Percentiles rank a stretch among this genome's conserved stretches.
Conservation (phyloP, 2,888 invertebrate genomes). For the Tridacna crocea region DNA sequence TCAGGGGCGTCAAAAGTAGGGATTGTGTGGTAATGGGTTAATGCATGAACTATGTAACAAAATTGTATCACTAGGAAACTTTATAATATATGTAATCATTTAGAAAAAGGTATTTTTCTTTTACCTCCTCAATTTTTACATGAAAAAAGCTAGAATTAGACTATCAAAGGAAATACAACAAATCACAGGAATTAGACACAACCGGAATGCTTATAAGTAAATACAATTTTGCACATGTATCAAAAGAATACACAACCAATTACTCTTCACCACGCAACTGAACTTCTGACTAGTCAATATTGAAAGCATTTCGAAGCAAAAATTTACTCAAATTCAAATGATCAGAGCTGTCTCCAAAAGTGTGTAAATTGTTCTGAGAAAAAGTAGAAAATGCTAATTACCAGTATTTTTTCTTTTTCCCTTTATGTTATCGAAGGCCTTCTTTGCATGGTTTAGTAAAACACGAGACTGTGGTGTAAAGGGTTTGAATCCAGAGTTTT, state of each 20-base stretch:
- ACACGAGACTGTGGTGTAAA: too few species aligned
- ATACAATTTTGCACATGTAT: background rate
- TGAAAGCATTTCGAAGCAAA: background rate
- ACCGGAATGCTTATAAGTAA: background rate
- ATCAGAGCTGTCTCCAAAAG: background rate
- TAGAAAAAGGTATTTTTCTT: too few species aligned
- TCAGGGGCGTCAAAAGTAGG: too few species aligned
- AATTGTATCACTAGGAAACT: too few species aligned
- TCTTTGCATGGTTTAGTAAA: too few species aligned
- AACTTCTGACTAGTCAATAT: background rate
- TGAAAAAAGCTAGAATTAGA: background rate
- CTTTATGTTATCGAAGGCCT: background rate
- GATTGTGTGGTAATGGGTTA: background rate
- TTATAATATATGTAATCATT: too few species aligned
- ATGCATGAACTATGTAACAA: too few species aligned
- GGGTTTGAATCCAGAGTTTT: too few species aligned
- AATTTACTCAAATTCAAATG: background rate
- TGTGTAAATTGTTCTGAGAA: background rate
- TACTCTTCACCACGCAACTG: too few species aligned
- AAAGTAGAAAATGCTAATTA: background rate
- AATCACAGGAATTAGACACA: background rate
- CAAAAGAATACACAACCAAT: background rate
- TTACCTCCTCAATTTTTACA: too few species aligned
- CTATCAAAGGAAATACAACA: background rate
- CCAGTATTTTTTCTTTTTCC: background rate